Evolutionary conservation across 2,888 invertebrate genomes (phyloP).

Genomic region (Latheticus oryzae): DNA sequence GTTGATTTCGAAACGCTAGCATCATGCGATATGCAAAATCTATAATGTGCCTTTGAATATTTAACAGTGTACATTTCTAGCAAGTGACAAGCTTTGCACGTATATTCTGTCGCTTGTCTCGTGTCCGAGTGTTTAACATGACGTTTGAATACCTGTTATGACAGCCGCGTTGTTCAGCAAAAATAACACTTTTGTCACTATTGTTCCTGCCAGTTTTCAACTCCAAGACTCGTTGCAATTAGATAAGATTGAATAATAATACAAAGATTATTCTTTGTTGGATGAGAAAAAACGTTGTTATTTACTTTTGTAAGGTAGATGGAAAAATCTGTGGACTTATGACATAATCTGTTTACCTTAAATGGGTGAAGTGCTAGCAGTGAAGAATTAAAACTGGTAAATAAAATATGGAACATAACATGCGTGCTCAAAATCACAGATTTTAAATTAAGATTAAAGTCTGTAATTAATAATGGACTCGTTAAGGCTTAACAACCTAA

Average conservation of each 20-base stretch:
- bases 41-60: conserved; percentile 52
- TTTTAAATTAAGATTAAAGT: conserved; percentile 63
- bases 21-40: conserved; percentile 51
- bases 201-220: conserved; percentile 50
- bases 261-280: no score
- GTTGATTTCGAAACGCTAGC: conserved; percentile 10
- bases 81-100: conserved; percentile 60
- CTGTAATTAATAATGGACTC: conserved; percentile 63
- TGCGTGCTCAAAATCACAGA: conserved; percentile 62
- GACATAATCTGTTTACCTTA: background rate
- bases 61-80: conserved; percentile 56
- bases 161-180: conserved; percentile 57
- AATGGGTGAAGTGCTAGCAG: conserved; percentile 21
- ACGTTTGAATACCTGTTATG: conserved; percentile 61
- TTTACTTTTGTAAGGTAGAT: no score
- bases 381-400: conserved; percentile 38
- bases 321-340: no score
- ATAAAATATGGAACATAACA: conserved; percentile 48
- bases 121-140: conserved; percentile 59
- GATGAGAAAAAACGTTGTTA: no score
- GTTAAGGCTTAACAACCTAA: conserved; percentile 62
- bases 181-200: conserved; percentile 60
- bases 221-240: conserved; percentile 19
- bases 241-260: conserved; percentile 29
- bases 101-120: conserved; percentile 59